phyloP scores from a whole-genome alignment of 2,888 invertebrate species.

The Encarsia formosa region DNA sequence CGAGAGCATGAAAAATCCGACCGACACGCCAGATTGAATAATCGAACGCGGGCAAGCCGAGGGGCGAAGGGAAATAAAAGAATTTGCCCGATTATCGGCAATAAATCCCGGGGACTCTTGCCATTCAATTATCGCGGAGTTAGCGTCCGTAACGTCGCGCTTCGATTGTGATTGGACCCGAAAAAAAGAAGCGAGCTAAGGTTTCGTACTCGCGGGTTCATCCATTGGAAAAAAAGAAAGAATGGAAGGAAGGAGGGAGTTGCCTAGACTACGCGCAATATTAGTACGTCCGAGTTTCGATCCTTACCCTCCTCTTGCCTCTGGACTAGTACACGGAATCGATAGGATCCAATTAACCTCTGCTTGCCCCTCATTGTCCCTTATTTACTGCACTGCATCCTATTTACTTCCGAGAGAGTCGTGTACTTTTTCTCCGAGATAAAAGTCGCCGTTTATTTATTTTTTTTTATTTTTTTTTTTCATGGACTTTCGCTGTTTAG shows the following conservation, averaged over 20 bases:
- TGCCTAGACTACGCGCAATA: conserved; percentile 39
- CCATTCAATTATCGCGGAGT: too few relatives aligned
- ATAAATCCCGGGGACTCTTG: too few relatives aligned
- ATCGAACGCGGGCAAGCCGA: too few relatives aligned
- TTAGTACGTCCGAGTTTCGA: conserved; percentile 32
- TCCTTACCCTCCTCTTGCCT: conserved; percentile 25
- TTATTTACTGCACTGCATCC: conserved; percentile 12
- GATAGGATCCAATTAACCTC: conserved; percentile 45
- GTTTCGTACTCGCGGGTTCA: not conserved
- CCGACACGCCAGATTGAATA: too few relatives aligned
- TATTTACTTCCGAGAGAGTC: conserved; percentile 9
- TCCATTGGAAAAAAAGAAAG: not conserved
- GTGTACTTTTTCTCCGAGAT: conserved; percentile 2
- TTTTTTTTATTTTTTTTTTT: too few relatives aligned
- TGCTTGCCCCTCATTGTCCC: conserved; percentile 37
- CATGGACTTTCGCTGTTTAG: too few relatives aligned
- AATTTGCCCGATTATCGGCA: too few relatives aligned
- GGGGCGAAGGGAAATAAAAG: too few relatives aligned
- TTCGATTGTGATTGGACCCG: too few relatives aligned
- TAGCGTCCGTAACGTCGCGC: not conserved
- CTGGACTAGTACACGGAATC: conserved; percentile 34
- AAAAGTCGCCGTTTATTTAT: too few relatives aligned
- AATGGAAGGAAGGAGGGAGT: conserved; percentile 36
- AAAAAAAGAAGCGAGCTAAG: not conserved
- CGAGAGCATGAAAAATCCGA: too few relatives aligned